phyloP scores from a whole-genome alignment of 2,113 vertebrate species.

The Nothocercus julius region DNA sequence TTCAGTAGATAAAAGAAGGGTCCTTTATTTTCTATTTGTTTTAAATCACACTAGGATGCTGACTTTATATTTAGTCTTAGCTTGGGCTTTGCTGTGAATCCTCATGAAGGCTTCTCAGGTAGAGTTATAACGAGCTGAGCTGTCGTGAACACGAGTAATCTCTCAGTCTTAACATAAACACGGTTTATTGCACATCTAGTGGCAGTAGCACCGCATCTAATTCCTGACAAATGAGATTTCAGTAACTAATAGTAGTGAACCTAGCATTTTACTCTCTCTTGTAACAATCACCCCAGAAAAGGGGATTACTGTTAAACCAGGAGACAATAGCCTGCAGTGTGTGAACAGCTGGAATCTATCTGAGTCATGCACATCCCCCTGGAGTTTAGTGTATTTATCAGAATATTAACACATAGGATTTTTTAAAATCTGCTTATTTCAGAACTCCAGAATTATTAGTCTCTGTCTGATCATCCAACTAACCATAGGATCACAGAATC shows the following conservation, averaged over 20 bases:
- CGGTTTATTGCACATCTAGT: slow-evolving; percentile 41
- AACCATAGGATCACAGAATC: not conserved
- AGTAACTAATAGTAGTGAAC: slow-evolving; percentile 31
- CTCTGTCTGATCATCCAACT: not conserved
- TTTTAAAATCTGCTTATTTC: slow-evolving; percentile 28
- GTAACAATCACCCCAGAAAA: slow-evolving; percentile 50
- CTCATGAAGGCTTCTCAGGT: slow-evolving; percentile 57
- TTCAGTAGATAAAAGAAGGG: slow-evolving; percentile 37
- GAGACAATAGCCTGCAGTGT: slow-evolving; percentile 27
- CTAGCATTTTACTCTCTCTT: slow-evolving; percentile 48
- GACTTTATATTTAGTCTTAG: slow-evolving; percentile 37
- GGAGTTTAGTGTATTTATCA: slow-evolving; percentile 34
- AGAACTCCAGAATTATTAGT: not conserved
- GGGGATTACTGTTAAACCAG: not conserved
- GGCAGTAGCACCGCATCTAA: slow-evolving; percentile 18
- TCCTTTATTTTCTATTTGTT: slow-evolving; percentile 54
- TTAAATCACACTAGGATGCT: slow-evolving; percentile 49
- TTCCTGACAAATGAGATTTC: slow-evolving; percentile 28
- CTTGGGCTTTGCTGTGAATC: slow-evolving; percentile 31
- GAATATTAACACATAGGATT: slow-evolving; percentile 40
- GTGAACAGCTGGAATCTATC: slow-evolving; percentile 44
- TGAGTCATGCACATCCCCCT: not conserved
- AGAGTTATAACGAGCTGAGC: slow-evolving; percentile 58
- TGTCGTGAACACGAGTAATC: slow-evolving; percentile 54
- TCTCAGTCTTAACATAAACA: slow-evolving; percentile 51